Percentiles rank a stretch among this genome's conserved stretches.
Evolutionary conservation across 2,797 vertebrate genomes (phyloP).

Genomic region (Argya squamiceps): DNA sequence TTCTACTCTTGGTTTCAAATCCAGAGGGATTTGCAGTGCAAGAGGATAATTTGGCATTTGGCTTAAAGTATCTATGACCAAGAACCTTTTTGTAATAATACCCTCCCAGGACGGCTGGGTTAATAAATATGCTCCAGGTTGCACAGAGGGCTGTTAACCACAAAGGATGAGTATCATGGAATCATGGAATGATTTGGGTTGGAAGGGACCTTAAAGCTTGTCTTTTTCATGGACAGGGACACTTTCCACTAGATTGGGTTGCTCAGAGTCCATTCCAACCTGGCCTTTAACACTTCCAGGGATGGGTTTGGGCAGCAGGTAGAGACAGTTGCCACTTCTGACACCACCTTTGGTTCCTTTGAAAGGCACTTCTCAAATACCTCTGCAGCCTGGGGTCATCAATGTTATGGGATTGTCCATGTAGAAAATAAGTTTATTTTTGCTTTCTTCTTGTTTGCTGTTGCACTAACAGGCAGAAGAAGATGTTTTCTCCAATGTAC

Average conservation of each 20-base stretch:
- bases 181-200: not conserved
- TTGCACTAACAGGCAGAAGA: not conserved
- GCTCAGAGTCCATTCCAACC: not conserved
- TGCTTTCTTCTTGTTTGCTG: not conserved
- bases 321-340: not conserved
- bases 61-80: not conserved
- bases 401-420: rapidly evolving
- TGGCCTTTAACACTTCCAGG: not conserved
- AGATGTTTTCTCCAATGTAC: not conserved
- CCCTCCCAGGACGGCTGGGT: not conserved
- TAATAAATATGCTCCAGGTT: not conserved
- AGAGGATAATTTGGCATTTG: not conserved
- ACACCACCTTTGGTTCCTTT: not conserved
- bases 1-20: not conserved
- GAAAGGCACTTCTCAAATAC: not conserved
- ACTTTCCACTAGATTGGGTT: not conserved
- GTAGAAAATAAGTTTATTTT: not conserved
- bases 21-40: not conserved
- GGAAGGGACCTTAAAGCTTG: not conserved
- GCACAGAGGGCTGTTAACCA: not conserved
- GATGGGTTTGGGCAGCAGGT: not conserved
- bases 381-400: not conserved
- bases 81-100: not conserved
- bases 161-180: not conserved
- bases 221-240: not conserved